Base-by-base conservation (phyloP, 2,797 vertebrate genomes). In the Ciconia nigra region DNA sequence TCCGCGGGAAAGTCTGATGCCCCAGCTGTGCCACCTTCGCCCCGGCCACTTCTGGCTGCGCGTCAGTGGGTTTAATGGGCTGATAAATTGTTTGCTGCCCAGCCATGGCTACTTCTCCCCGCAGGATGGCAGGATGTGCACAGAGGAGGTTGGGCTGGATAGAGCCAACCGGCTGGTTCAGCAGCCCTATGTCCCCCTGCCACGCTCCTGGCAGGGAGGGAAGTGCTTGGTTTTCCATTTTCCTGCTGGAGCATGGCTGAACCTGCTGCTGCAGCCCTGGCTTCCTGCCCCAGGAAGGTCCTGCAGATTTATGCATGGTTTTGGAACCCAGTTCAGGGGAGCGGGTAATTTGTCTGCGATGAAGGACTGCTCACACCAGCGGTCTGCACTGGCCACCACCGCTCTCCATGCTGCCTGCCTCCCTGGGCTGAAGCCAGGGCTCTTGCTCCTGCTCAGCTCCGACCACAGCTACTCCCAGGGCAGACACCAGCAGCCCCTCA, bases 81-180 rank as follows among this genome's bases (percentile, higher is more conserved):
- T 67, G 39, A 37, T 17, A n/a, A 61, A 70, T n/a, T 0, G 0
- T 81, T 71, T 70, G 19, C 26, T 69, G 28, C 9, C 3, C 12
- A 63, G 31, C 35, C 31, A 13, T 5, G 9, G 2, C 12, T 1
- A 7, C 35, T 71, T 61, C 58, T 66, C 25, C 39, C 2, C 1
- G 1, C 12, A 13, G 39, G 46, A 39, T 1, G 1, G 39, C 39
- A 69, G 35, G 51, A 28, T 25, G 12, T 5, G 2, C 10, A 24
- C 2, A 2, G 44, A 37, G 39, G 11, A 2, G 0, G 29, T 13
- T 3, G 4, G 39, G 33, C 42, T 49, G 42, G 42, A 33, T 10
- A 16, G n/a, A 70, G 29, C 42, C 2, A 3, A 49, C 12, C 1
- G 6, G 16, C 41, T 61, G 52, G 11, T 22, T 62, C 11, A 6